Evolutionary conservation across 2,888 invertebrate genomes (phyloP), one percentile per base, ranked within the genome.

Genomic region (Thymelicus lineola): DNA sequence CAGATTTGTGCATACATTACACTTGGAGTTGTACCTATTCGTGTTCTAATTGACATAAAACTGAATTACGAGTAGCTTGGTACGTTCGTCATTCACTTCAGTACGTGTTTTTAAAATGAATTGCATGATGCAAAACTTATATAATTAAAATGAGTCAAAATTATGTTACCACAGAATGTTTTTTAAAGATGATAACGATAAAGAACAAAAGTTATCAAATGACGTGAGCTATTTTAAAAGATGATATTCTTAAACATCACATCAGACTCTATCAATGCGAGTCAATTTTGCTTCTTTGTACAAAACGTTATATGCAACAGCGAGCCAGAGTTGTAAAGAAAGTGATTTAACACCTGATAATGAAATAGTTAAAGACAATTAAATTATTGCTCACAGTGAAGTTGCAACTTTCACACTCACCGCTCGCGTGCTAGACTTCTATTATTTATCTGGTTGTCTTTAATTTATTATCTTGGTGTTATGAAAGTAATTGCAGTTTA

Each of bases 401-500:
- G 62, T 63, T 63, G 48, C 62, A 55, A 70, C 69, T 70, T 70
- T 70, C 69, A 70, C 69, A 70, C 63, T 64, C 64, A 35, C 10
- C 59, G 59, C 42, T 70, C 36, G 69, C 69, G 69, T 70, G 69
- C 59, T 9, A 64, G 58, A 58, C 38, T 58, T 64, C 59, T 64
- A 70, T 70, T 63, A 70, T 64, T 70, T 59, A 70, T 70, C 69
- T 17, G 42, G 7, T 35, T 70, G 64, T 50, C 63, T 70, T 70
- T 64, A 70, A 59, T 70, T 57, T 70, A 64, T 64, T 64, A 50
- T 64, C 64, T 70, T 70, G 15, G 69, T 70, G 59, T 64, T 70
- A 70, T 70, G 69, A 69, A 69, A 63, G 63, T 69, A 63, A 69
- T 63, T 69, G 57, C 58, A 58, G 62, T 69, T 69, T 69, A 69